phyloP scores from a whole-genome alignment of 2,888 invertebrate species.

The Protophormia terraenovae region DNA sequence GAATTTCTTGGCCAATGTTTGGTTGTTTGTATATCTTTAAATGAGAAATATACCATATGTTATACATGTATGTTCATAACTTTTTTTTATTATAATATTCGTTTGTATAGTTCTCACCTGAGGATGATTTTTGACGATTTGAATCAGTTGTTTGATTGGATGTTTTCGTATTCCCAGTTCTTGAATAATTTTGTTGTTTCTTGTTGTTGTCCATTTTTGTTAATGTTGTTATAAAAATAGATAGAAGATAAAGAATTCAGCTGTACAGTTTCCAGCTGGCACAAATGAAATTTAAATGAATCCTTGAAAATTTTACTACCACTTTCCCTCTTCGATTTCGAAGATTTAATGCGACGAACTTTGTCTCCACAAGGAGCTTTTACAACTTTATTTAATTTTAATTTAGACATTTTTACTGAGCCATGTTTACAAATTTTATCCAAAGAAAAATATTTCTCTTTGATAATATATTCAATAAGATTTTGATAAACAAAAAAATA shows the following conservation, averaged over 20 bases:
- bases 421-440: conserved; percentile 79
- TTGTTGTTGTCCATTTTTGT: conserved; percentile 84
- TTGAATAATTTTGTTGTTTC: conserved; percentile 85
- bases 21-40: conserved; percentile 74
- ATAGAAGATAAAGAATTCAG: conserved; percentile 40
- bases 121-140: conserved; percentile 81
- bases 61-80: no score
- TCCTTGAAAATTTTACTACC: conserved; percentile 68
- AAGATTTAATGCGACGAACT: conserved; percentile 72
- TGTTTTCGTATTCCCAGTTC: conserved; percentile 87
- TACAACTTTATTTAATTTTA: conserved; percentile 76
- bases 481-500: not conserved
- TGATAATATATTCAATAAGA: conserved; percentile 8
- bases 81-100: no score
- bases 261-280: conserved; percentile 47
- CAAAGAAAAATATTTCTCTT: conserved; percentile 51
- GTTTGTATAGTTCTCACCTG: conserved; percentile 30
- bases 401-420: conserved; percentile 81
- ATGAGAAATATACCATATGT: not conserved
- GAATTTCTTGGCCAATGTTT: conserved; percentile 76
- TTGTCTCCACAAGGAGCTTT: conserved; percentile 81
- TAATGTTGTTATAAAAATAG: conserved; percentile 64
- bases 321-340: conserved; percentile 63
- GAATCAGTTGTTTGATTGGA: conserved; percentile 85
- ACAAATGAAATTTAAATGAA: conserved; percentile 55